phyloP scores from a whole-genome alignment of 2,888 invertebrate species.

The Drosophila testacea region DNA sequence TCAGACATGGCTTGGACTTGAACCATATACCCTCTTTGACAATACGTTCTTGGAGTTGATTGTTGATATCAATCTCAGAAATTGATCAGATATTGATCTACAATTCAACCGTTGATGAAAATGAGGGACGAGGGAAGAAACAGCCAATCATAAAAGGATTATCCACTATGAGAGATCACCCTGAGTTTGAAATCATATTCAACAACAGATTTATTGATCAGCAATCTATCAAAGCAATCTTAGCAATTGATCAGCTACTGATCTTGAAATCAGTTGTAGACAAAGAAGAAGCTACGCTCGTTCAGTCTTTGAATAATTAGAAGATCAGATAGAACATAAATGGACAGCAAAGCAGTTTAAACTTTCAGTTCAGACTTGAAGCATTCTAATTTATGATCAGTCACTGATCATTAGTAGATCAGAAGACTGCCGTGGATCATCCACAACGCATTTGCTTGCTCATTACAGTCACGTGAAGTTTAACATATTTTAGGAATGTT shows the following conservation, averaged over 20 bases:
- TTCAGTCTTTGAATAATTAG: background rate
- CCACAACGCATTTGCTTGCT: background rate
- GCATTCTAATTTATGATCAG: background rate
- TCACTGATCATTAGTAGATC: background rate
- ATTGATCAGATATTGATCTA: slow-evolving; percentile 15
- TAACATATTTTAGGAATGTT: no score
- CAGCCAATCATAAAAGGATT: background rate
- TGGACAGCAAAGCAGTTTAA: background rate
- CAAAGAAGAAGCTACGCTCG: background rate
- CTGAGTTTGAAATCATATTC: background rate
- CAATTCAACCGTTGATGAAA: background rate
- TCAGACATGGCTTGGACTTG: background rate
- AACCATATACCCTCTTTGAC: background rate
- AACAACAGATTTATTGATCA: slow-evolving; percentile 8
- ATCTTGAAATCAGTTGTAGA: slow-evolving; percentile 15
- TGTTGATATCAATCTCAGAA: background rate
- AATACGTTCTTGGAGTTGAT: no score
- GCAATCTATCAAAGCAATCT: background rate
- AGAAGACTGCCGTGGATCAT: background rate
- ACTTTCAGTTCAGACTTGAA: background rate
- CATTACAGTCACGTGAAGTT: background rate
- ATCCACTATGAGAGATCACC: background rate
- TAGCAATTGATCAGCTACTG: slow-evolving; percentile 23
- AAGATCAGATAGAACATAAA: background rate
- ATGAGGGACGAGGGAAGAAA: background rate